Percentiles rank a stretch among this genome's conserved stretches.
Conservation (phyloP, 2,113 vertebrate species). For the Ictalurus furcatus region DNA sequence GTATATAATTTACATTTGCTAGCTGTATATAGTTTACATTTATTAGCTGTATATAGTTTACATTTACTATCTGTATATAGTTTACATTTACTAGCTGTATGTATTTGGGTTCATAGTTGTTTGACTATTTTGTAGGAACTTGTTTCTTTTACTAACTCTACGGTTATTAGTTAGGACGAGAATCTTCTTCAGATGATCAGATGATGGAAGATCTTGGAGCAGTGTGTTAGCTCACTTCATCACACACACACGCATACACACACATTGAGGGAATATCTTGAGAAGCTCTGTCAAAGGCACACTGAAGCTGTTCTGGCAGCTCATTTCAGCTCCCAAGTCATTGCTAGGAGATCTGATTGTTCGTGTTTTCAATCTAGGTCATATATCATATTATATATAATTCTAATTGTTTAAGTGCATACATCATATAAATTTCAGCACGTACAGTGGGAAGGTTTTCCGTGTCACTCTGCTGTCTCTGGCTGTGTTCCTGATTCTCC, state of each 20-base stretch:
- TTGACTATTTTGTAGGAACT: not conserved
- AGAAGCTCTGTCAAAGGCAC: not conserved
- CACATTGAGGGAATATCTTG: not conserved
- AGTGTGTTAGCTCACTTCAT: not conserved
- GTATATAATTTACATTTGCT: too few species aligned
- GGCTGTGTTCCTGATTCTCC: slow-evolving; percentile 76
- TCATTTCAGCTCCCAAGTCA: not conserved
- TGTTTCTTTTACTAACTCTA: not conserved
- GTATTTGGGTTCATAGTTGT: not conserved
- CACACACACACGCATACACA: not conserved
- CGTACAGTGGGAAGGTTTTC: slow-evolving; percentile 92
- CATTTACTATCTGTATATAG: too few species aligned
- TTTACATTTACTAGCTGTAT: not conserved
- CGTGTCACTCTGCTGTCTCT: slow-evolving; percentile 83
- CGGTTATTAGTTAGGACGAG: not conserved
- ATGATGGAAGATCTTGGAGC: not conserved
- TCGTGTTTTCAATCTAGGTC: not conserved
- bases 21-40: too few species aligned
- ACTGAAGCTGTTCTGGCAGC: not conserved
- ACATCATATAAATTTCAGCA: slow-evolving; percentile 65
- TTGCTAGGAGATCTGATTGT: not conserved
- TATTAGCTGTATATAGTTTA: too few species aligned
- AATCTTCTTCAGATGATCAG: not conserved
- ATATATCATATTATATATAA: not conserved
- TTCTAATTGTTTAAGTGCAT: not conserved